phyloP scores from a whole-genome alignment of 2,797 vertebrate genomes.

The Phrynocephalus forsythii region DNA sequence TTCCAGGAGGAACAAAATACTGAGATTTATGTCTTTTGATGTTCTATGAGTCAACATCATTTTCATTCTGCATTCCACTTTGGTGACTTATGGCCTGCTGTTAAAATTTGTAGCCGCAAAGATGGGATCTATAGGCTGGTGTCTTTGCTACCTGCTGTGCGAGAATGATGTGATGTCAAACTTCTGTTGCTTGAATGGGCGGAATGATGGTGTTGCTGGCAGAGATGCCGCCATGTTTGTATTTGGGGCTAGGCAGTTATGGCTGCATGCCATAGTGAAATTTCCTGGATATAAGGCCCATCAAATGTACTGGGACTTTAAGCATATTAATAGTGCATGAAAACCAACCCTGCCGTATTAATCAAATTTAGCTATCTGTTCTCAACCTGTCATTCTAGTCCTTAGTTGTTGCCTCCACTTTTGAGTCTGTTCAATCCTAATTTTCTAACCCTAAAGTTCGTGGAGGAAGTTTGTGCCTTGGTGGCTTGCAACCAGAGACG shows the following conservation, averaged over 20 bases:
- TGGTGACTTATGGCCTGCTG: constrained; percentile 45
- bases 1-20: constrained; percentile 42
- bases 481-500: neutral
- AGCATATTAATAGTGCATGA: neutral
- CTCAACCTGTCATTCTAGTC: neutral
- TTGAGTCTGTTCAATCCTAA: neutral
- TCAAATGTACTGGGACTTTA: neutral
- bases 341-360: neutral
- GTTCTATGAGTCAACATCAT: constrained; percentile 44
- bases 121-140: constrained; percentile 14
- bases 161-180: neutral
- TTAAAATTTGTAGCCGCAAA: constrained; percentile 30
- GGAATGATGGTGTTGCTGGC: neutral
- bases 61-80: constrained; percentile 47
- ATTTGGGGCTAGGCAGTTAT: neutral
- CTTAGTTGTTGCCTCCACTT: neutral
- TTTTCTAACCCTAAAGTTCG: neutral
- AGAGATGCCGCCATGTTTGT: too few species aligned
- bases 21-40: constrained; percentile 54
- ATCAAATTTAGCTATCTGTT: neutral
- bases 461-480: neutral
- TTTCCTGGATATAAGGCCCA: neutral
- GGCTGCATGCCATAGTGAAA: neutral
- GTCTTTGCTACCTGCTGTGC: neutral
- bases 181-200: neutral